Evolutionary conservation across 2,113 vertebrate genomes (phyloP).

Genomic region (Xerus inauris): DNA sequence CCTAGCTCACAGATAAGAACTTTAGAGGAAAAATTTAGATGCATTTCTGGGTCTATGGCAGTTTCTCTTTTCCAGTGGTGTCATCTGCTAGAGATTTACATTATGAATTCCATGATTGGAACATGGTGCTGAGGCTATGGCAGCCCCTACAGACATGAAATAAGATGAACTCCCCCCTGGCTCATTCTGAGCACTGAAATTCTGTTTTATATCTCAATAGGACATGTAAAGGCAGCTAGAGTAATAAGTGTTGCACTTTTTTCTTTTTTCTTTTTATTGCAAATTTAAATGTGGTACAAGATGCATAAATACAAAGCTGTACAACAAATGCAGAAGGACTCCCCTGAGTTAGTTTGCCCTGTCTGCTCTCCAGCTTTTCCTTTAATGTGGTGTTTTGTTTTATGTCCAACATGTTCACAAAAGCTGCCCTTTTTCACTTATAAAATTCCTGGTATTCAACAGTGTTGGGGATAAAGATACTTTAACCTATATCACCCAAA

Average conservation of each 20-base stretch:
- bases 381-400: constrained; percentile 73
- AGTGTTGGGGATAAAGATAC: constrained; percentile 34
- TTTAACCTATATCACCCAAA: constrained; percentile 62
- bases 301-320: constrained; percentile 11
- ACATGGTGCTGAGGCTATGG: constrained; percentile 49
- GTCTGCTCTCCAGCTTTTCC: constrained; percentile 46
- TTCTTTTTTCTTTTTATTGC: constrained; percentile 34
- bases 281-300: constrained; percentile 42
- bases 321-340: not conserved
- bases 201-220: not conserved
- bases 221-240: constrained; percentile 13
- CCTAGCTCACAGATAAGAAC: constrained; percentile 13
- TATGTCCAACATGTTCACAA: constrained; percentile 61
- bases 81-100: constrained; percentile 72
- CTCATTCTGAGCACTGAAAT: constrained; percentile 32
- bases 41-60: not conserved
- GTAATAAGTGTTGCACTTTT: not conserved
- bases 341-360: not conserved
- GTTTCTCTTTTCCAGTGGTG: constrained; percentile 52
- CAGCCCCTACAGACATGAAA: constrained; percentile 36
- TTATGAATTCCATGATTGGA: constrained; percentile 64
- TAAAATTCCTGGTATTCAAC: constrained; percentile 63
- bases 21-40: constrained; percentile 28
- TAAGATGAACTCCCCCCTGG: constrained; percentile 45
- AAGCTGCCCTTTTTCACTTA: constrained; percentile 59